Evolutionary conservation across 2,113 vertebrate genomes (phyloP), one percentile per base, ranked within the genome.

Genomic region (Embiotoca jacksoni): DNA sequence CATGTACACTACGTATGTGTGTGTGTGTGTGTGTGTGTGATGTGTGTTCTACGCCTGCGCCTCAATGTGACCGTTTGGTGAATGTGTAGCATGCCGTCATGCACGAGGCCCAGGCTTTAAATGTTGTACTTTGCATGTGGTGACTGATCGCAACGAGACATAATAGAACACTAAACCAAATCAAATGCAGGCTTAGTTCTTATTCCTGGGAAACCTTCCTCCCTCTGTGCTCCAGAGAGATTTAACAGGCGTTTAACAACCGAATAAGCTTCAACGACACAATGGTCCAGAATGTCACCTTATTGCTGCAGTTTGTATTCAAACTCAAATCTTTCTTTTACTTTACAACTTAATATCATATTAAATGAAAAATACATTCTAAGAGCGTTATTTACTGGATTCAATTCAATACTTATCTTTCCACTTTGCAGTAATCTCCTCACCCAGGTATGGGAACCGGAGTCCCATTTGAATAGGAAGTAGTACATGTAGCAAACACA

Each of bases 101-200:
- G 86, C 86, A 89, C 65, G 67, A 83, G 88, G 85, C 84, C 75
- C 72, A 70, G 85, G 78, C 73, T 87, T 41, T 86, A 87, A 68
- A 65, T 88, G 80, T 89, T 79, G 82, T 90, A 76, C 65, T 78
- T 23, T 93, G 94, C 94, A 95, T 94, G 94, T 85, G 80, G 85
- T 73, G 87, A 87, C 68, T 50, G 82, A 90, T 72, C 35, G 77
- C 79, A 66, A 70, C 58, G 65, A 87, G 88, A 91, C 87, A 83
- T 30, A 65, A 80, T 75, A 81, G 61, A 81, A 85, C 70, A 86
- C 62, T 16, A 39, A 74, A 69, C 64, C 32, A 52, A 68, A 78
- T 32, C 72, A 57, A 83, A 78, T 54, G 41, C 78, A 62, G 65
- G 56, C 59, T 62, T 70, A 8, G 69, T 63, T 86, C 73, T 81